Base-by-base conservation (phyloP, 2,888 invertebrate species). In the Orthosia gothica region DNA sequence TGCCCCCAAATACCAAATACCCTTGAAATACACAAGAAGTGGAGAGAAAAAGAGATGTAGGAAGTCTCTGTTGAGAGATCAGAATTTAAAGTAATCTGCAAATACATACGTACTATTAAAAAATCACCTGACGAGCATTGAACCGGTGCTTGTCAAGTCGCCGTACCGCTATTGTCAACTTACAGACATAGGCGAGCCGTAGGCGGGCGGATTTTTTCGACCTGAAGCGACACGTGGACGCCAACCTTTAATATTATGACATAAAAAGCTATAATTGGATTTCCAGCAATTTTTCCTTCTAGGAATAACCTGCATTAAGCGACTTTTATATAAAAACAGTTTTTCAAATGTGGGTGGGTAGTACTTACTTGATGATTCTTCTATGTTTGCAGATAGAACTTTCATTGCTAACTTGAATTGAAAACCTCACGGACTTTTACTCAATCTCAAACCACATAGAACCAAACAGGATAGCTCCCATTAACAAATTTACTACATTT, bases 401-500 rank as follows among this genome's bases (percentile, higher is more conserved):
- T 74, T 18, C 3, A 32, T 20, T 13, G 11, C 13, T 23, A 15
- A 50, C n/a, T 50, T 32, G 9, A 40, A 40, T 40, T 40, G 40
- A 40, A 40, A 40, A 40, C 40, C 9, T 40, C 9, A 40, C 40
- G 40, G 40, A 40, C 40, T 40, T 40, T 40, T 26, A 40, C 40
- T 57, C n/a, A 40, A 16, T 61, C 13, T 4, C n/a, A 55, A 79
- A 61, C 40, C 15, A 26, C 50, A 55, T 13, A 26, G n/a, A 32
- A 45, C 15, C 11, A n/a, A 59, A 16, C 54, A 20, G 26, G 13
- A 61, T 61, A 26, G 4, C 55, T 45, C 13, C 18, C 20, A 52
- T 52, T 67, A 59, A 66, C 26, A 61, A 40, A 61, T 61, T 74
- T 55, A 70, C 49, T 26, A 49, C 58, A 26, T 59, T 59, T 70